Evolutionary conservation across 30 jellyfish, hydroid and myxozoan genomes (phyloP).

Genomic region (Clytia hemisphaerica): DNA sequence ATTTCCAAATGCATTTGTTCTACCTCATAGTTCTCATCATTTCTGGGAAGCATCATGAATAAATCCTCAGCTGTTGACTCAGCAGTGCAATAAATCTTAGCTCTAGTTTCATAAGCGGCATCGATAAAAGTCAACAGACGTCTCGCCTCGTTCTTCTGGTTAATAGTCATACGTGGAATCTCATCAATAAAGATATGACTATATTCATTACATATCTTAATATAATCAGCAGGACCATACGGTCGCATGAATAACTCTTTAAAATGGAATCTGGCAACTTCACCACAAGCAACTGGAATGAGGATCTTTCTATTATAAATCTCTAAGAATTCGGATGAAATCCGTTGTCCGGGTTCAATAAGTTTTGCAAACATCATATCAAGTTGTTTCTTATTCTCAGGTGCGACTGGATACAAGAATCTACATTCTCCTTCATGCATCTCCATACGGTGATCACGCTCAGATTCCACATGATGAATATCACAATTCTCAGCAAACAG

Average conservation of each 20-base stretch:
- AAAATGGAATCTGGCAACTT: conserved; percentile 63
- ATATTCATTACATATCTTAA: conserved; percentile 57
- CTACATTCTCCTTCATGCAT: conserved; percentile 47
- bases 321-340: conserved; percentile 24
- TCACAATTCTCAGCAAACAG: conserved; percentile 40
- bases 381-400: conserved; percentile 34
- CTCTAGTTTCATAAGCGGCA: conserved; percentile 78
- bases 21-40: conserved; percentile 23
- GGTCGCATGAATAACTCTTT: conserved; percentile 58
- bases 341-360: conserved; percentile 34
- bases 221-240: conserved; percentile 76
- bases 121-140: conserved; percentile 69
- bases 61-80: conserved; percentile 61
- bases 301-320: conserved; percentile 64
- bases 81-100: conserved; percentile 55
- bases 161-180: conserved; percentile 58
- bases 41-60: conserved; percentile 55
- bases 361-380: conserved; percentile 44
- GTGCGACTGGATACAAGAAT: conserved; percentile 34
- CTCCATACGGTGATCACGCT: conserved; percentile 50
- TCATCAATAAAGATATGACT: conserved; percentile 51
- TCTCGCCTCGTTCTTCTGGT: conserved; percentile 66
- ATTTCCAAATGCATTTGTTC: conserved; percentile 78
- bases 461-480: conserved; percentile 42
- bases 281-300: conserved; percentile 50